Conservation (phyloP, 2,888 invertebrate genomes). For the Mythimna impura region DNA sequence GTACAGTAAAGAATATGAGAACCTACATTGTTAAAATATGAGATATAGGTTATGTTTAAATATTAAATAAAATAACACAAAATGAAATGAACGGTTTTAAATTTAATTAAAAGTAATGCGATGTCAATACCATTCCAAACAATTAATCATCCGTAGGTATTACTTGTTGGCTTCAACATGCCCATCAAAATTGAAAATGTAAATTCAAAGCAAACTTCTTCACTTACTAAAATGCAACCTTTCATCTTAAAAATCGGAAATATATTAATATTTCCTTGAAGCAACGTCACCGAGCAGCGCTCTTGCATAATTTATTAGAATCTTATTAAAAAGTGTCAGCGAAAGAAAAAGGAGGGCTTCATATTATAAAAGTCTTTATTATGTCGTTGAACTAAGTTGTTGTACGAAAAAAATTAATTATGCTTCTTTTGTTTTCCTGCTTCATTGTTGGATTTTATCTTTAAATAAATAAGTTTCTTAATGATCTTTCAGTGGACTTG, state of each 20-base stretch:
- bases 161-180: background rate
- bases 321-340: conserved; percentile 87
- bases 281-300: conserved; percentile 73
- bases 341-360: conserved; percentile 76
- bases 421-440: conserved; percentile 60
- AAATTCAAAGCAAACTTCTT: conserved; percentile 28
- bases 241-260: conserved; percentile 55
- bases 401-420: conserved; percentile 78
- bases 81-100: too few species aligned
- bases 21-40: too few species aligned
- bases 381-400: conserved; percentile 74
- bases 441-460: conserved; percentile 49
- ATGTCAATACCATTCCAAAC: background rate
- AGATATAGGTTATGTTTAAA: too few species aligned
- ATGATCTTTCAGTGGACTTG: conserved; percentile 23
- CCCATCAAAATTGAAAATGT: conserved; percentile 26
- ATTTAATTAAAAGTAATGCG: background rate
- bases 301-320: conserved; percentile 86
- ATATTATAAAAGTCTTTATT: conserved; percentile 78
- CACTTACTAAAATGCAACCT: conserved; percentile 42
- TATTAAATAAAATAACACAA: too few species aligned
- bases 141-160: background rate
- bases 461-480: conserved; percentile 43
- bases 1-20: too few species aligned
- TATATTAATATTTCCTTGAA: conserved; percentile 68